These are phyloP conservation scores for Ormyrus pomaceus DNA, from an alignment of 2,888 invertebrate genomes.

Conservation along the genomic window DNA sequence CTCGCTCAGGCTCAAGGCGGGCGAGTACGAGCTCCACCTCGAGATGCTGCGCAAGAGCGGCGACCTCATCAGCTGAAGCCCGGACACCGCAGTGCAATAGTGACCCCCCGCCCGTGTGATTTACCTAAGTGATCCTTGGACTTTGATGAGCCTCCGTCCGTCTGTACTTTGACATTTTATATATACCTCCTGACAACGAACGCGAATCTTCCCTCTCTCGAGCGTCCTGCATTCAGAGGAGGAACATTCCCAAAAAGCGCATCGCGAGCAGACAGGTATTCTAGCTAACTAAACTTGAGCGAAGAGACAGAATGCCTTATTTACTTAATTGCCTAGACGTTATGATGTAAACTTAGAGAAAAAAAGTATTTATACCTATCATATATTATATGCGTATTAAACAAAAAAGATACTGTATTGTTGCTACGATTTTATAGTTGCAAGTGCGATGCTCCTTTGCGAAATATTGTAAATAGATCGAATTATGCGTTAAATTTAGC, in stretches of 20 bases:
- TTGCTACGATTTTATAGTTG: slow-evolving; percentile 42
- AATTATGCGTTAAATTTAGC: no score
- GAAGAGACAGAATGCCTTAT: slow-evolving; percentile 30
- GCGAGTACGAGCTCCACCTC: slow-evolving; percentile 91
- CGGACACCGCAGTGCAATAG: slow-evolving; percentile 1
- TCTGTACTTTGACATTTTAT: no score
- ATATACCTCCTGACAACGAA: no score
- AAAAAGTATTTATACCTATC: slow-evolving; percentile 54
- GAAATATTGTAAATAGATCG: slow-evolving; percentile 9
- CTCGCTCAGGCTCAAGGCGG: slow-evolving; percentile 89
- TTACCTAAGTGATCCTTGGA: slow-evolving; percentile 37
- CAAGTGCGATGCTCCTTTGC: slow-evolving; percentile 25
- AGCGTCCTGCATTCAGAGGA: no score
- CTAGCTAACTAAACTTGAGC: slow-evolving; percentile 29
- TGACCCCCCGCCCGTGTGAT: slow-evolving; percentile 37
- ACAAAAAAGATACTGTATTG: slow-evolving; percentile 46
- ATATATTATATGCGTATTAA: slow-evolving; percentile 48
- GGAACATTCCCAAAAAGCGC: no score
- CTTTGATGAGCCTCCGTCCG: slow-evolving; percentile 43
- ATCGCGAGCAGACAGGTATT: not conserved
- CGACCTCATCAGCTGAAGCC: slow-evolving; percentile 87
- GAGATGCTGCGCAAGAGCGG: slow-evolving; percentile 89
- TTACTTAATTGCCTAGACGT: slow-evolving; percentile 46
- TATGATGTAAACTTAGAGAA: slow-evolving; percentile 42
- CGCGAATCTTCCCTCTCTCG: no score